Base-by-base conservation (phyloP, 2,888 invertebrate species). In the Heliconius charithonia region DNA sequence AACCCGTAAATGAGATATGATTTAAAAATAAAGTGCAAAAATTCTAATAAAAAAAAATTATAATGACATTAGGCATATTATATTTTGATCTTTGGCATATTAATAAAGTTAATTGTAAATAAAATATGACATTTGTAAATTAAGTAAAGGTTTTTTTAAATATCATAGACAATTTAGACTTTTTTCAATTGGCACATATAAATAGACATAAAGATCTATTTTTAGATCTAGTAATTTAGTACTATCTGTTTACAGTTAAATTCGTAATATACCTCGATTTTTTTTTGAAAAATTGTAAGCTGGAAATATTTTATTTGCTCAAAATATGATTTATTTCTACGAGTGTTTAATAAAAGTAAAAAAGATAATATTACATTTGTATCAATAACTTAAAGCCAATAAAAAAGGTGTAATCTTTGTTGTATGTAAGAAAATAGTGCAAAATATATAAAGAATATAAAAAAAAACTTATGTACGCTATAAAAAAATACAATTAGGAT, bases 1-100 rank as follows among this genome's bases (percentile, higher is more conserved):
- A 32, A 72, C 72, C 72, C 72, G 72, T 72, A 72, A 72, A 72
- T 72, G 32, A 72, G 72, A 72, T 72, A 59, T 37, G 71, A 72
- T 7, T 59, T 32, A 59, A n/a, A 59, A 16, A 32, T 72, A 37
- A 59, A 6, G 22, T 29, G 3, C 27, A 9, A 25, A 69, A 41
- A 16, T 25, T 41, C 2, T 67, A 10, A 13, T 13, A 37, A 32
- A 6, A 56, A 51, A 27, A 16, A 56, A n/a, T 19, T 51, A 37
- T 37, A 37, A 25, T 70, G 27, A 29, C 12, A 51, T 71, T 71
- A 29, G 72, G 32, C 59, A 59, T 72, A 59, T 25, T 37, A 59
- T 56, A n/a, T 56, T 72, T 56, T 13, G 56, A 56, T 72, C 71
- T 32, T 72, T n/a, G 32, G 13, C 56, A 4, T 51, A 71, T 19